Evolutionary conservation across 1,140 invertebrate genomes (phyloP).

Genomic region (Saccostrea echinata): DNA sequence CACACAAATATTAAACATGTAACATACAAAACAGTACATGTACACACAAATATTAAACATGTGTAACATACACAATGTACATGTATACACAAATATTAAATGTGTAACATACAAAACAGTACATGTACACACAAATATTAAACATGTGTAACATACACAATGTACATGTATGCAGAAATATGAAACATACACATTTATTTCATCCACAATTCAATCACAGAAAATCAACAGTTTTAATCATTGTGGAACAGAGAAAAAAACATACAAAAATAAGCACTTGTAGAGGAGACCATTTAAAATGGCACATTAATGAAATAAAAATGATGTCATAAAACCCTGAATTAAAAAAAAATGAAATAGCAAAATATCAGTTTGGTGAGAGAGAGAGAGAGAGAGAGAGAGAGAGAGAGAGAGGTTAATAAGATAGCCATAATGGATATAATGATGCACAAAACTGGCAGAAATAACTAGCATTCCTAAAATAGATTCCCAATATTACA

Average conservation of each 20-base stretch:
- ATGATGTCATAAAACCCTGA: background rate
- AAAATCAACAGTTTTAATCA: background rate
- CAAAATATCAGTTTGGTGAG: background rate
- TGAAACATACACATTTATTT: too few relatives aligned
- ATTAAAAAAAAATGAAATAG: background rate
- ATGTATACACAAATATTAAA: too few relatives aligned
- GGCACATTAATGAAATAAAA: background rate
- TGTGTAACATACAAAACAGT: too few relatives aligned
- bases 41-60: too few relatives aligned
- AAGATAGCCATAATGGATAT: background rate
- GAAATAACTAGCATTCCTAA: background rate
- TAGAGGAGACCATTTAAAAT: background rate
- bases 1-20: background rate
- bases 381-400: too few relatives aligned
- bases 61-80: too few relatives aligned
- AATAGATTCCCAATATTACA: background rate
- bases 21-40: background rate
- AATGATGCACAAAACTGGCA: background rate
- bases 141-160: too few relatives aligned
- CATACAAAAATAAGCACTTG: constrained; percentile 1
- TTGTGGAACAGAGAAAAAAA: background rate
- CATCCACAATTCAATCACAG: background rate
- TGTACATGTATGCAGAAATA: too few relatives aligned
- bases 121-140: too few relatives aligned
- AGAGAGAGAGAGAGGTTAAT: background rate